phyloP scores from a whole-genome alignment of 2,888 invertebrate genomes.

The Ophion ellenae region DNA sequence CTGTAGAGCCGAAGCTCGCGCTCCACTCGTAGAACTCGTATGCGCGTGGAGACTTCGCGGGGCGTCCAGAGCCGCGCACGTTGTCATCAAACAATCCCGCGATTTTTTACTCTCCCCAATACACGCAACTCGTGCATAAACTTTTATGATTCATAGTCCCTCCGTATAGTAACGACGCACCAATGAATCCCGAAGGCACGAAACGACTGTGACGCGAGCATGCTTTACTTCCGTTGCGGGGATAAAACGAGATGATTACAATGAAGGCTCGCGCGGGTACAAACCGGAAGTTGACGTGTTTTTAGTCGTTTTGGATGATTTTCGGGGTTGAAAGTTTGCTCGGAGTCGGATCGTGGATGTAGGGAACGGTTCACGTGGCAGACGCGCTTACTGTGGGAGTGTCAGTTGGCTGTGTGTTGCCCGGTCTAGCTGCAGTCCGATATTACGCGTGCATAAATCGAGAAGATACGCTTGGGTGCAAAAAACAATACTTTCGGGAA shows the following conservation, averaged over 20 bases:
- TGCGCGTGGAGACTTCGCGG: neutral
- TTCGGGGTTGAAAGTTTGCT: neutral
- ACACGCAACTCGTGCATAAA: neutral
- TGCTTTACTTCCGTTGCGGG: neutral
- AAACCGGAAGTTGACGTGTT: neutral
- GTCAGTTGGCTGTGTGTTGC: no score
- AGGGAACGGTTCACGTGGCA: neutral
- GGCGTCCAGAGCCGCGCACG: neutral
- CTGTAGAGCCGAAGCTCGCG: neutral
- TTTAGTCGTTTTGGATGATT: neutral
- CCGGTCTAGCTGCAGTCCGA: no score
- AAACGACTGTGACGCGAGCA: neutral
- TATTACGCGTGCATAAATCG: no score
- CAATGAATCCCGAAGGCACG: neutral
- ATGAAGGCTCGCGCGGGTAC: neutral
- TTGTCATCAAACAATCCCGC: neutral
- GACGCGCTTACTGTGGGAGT: neutral
- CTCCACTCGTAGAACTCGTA: neutral
- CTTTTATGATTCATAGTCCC: neutral
- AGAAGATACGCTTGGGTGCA: neutral
- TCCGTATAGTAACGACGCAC: neutral
- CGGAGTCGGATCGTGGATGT: neutral
- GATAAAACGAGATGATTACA: neutral
- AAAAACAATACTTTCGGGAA: constrained; percentile 3
- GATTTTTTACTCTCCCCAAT: constrained; percentile 1